phyloP scores from a whole-genome alignment of 2,797 vertebrate genomes.

The Anguilla megastoma region DNA sequence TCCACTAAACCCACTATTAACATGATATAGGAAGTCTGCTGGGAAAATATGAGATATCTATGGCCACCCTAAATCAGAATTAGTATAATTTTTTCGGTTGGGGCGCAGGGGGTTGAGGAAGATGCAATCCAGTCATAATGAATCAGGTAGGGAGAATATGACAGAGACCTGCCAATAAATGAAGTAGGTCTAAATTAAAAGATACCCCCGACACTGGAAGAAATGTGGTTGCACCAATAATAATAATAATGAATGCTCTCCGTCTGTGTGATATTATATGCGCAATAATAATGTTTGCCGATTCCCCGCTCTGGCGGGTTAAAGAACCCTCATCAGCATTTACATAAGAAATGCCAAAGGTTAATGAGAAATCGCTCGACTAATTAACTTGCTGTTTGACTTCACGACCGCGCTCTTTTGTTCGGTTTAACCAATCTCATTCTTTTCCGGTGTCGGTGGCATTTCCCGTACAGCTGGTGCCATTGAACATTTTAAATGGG shows the following conservation, averaged over 20 bases:
- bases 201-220: not conserved
- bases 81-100: not conserved
- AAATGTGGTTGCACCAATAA: not conserved
- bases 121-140: not conserved
- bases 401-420: conserved; percentile 32
- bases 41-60: not conserved
- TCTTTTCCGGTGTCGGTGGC: not conserved
- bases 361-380: conserved; percentile 43
- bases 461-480: not conserved
- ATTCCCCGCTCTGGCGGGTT: not conserved
- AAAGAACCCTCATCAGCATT: conserved; percentile 41
- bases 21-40: not conserved
- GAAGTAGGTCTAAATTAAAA: not conserved
- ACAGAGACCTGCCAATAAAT: not conserved
- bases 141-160: not conserved
- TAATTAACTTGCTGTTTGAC: conserved; percentile 52
- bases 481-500: conserved; percentile 18
- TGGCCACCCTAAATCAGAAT: not conserved
- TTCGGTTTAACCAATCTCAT: conserved; percentile 4
- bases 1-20: not conserved
- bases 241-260: conserved; percentile 1
- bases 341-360: conserved; percentile 47
- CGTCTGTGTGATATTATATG: not conserved
- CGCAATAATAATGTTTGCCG: conserved; percentile 5
- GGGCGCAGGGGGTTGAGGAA: not conserved